Evolutionary conservation across 2,113 vertebrate genomes (phyloP), one percentile per base, ranked within the genome.

Genomic region (Collichthys lucidus): DNA sequence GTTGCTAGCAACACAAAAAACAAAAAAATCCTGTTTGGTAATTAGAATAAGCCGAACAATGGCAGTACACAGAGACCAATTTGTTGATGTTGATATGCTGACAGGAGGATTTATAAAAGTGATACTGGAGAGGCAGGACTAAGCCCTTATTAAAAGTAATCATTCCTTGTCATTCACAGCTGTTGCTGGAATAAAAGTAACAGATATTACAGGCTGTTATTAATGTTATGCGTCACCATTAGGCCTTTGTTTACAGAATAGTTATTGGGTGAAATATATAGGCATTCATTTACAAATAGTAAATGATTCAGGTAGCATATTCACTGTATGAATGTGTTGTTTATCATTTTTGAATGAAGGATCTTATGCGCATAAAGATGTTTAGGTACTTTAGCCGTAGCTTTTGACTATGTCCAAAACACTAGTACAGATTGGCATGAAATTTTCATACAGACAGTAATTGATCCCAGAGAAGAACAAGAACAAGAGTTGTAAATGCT

Each of bases 111-210:
- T 84, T 70, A 85, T 86, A 70, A 80, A 82, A 53, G 78, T 59
- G 14, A 74, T 69, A 49, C 29, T 61, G 70, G 80, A 83, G 86
- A 72, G 60, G 60, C 55, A 68, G 73, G 49, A 88, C 84, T 85
- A 74, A 64, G 62, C 49, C 59, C 46, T 90, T 87, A 90, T 86
- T 84, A 91, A 89, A 91, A 77, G 71, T 50, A 78, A 88, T 86
- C 77, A 86, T 81, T 78, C 69, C 79, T 49, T 15, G 5, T 86
- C 15, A 61, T 79, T 71, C 2, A 0, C 81, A 83, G 71, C 76
- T 83, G 71, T 79, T 71, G 24, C 40, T 71, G 60, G 55, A 71
- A 68, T 87, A 47, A 80, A 64, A 68, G 74, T 73, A 80, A 82
- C 44, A 67, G 7, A 89, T 77, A 76, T 49, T 65, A 63, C 0